Evolutionary conservation across 2,888 invertebrate species (phyloP), one percentile per base, ranked within the genome.

Genomic region (Ptilodon capucinus): DNA sequence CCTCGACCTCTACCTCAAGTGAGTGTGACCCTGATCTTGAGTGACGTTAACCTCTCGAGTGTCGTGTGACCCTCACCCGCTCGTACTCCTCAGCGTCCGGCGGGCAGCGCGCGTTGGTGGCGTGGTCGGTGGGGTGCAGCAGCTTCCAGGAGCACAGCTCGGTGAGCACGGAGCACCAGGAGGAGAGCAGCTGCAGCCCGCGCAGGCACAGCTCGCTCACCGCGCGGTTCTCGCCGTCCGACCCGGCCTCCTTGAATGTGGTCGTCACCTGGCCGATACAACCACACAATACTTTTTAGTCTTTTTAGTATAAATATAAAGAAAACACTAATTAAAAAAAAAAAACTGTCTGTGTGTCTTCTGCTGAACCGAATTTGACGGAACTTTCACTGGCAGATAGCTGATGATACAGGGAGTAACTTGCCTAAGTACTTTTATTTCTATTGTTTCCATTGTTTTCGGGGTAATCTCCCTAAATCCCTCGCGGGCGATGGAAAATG

Each of bases 91-190:
- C 99, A 2, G 99, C 99, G 78, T 98, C 98, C 7, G 95, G 94
- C 0, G 99, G 99, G 71, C 99, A 99, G 64, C 97, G 94, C 56
- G 97, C 94, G 81, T 98, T 99, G 84, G 96, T 96, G 80, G 98
- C 97, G 79, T 97, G 97, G 90, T 99, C 99, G 0, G 99, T 99
- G 0, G 99, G 99, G 84, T 99, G 98, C 63, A 99, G 92, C 47
- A 99, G 92, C 88, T 99, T 99, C 99, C 99, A 99, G 0, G 98
- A 98, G 84, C 98, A 98, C 47, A 98, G 90, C 86, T 99, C 98
- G 0, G 98, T 98, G 0, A 99, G 97, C 41, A 98, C 97, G 51
- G 97, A 96, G 11, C 98, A 99, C 99, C 99, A 99, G 55, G 97
- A 96, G 0, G 98, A 98, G 4, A 99, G 92, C 44, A 99, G 91